These are phyloP conservation scores for Speoplatyrhinus poulsoni DNA, from an alignment of 2,113 vertebrate species.

Conservation along the genomic window DNA sequence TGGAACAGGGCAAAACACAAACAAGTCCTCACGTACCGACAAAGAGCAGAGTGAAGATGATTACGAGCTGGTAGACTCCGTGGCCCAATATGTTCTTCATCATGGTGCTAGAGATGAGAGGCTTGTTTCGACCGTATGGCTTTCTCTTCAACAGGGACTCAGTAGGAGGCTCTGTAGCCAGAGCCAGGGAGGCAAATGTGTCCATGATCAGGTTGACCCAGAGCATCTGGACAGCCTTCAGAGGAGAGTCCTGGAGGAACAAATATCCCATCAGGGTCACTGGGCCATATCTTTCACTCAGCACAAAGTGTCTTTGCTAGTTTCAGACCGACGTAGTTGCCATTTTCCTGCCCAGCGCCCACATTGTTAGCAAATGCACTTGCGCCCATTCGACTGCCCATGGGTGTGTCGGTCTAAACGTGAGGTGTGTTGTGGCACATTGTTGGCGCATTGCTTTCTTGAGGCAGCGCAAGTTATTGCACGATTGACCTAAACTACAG, in stretches of 20 bases:
- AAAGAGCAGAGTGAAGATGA: constrained; percentile 95
- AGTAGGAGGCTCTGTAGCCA: constrained; percentile 93
- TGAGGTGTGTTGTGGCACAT: too few species aligned
- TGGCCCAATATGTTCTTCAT: constrained; percentile 98
- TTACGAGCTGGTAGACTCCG: constrained; percentile 89
- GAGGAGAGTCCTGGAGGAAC: constrained; percentile 86
- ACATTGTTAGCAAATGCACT: too few species aligned
- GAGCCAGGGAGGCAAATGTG: constrained; percentile 91
- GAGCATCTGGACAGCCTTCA: constrained; percentile 97
- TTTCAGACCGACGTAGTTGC: too few species aligned
- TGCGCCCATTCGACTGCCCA: too few species aligned
- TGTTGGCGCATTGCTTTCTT: too few species aligned
- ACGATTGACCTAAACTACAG: too few species aligned
- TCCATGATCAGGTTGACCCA: constrained; percentile 99
- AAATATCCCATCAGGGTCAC: background rate
- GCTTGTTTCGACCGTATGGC: constrained; percentile 94
- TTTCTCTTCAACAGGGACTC: constrained; percentile 87
- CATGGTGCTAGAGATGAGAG: constrained; percentile 96
- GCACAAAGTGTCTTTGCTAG: too few species aligned
- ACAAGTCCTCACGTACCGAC: constrained; percentile 71
- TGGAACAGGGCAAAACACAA: background rate
- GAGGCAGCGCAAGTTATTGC: too few species aligned
- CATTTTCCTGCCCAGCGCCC: too few species aligned
- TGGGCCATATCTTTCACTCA: too few species aligned
- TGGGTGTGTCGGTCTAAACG: too few species aligned